Evolutionary conservation across 2,113 vertebrate genomes (phyloP).

Genomic region (Hippocampus abdominalis): DNA sequence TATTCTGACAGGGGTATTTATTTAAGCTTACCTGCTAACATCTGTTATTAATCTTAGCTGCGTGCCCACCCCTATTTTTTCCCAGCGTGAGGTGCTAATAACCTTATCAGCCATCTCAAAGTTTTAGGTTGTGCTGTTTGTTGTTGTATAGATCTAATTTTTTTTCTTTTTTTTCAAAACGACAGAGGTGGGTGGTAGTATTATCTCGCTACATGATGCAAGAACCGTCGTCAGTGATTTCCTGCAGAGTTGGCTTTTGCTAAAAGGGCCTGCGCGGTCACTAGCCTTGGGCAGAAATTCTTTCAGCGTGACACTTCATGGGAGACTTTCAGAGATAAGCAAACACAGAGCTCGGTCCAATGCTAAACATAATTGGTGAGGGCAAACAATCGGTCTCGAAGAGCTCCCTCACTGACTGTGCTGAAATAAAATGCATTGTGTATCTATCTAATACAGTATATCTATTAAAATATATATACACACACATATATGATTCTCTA

Average conservation of each 20-base stretch:
- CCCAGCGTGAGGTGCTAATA: slow-evolving; percentile 74
- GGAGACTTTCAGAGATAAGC: slow-evolving; percentile 65
- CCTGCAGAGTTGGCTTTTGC: slow-evolving; percentile 77
- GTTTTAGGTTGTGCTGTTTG: slow-evolving; percentile 83
- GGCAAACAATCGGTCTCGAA: slow-evolving; percentile 44
- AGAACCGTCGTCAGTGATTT: slow-evolving; percentile 76
- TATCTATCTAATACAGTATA: not conserved
- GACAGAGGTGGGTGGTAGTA: slow-evolving; percentile 44
- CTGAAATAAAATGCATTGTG: slow-evolving; percentile 1
- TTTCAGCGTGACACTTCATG: slow-evolving; percentile 66
- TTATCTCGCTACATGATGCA: slow-evolving; percentile 78
- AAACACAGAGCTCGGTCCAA: slow-evolving; percentile 50
- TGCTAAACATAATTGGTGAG: slow-evolving; percentile 55
- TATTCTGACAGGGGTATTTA: slow-evolving; percentile 65
- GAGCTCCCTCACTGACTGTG: slow-evolving; percentile 18
- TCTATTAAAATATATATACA: not conserved
- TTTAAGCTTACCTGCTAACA: slow-evolving; percentile 78
- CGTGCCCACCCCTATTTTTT: slow-evolving; percentile 75
- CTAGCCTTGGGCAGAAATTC: slow-evolving; percentile 75
- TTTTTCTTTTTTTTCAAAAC: slow-evolving; percentile 23
- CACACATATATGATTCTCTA: no score
- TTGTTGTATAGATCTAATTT: slow-evolving; percentile 45
- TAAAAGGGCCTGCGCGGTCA: slow-evolving; percentile 73
- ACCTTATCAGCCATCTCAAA: slow-evolving; percentile 84
- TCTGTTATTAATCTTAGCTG: slow-evolving; percentile 75